Base-by-base conservation (phyloP, 2,113 vertebrate species). In the Platysternon megacephalum region DNA sequence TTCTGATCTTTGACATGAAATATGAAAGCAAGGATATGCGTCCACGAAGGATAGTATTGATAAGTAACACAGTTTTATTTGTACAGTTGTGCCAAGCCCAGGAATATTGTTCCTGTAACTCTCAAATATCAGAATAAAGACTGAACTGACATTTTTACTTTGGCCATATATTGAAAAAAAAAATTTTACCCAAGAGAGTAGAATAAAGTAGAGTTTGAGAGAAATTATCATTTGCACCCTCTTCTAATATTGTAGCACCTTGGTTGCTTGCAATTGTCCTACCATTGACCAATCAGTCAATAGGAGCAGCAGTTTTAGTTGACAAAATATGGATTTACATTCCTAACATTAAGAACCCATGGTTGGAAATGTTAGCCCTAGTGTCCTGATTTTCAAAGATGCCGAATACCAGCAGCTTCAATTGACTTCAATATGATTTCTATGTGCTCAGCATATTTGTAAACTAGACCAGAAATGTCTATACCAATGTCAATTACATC, bases 61-160 rank as follows among this genome's bases (percentile, higher is more conserved):
- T 5, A n/a, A 61, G 28, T 14, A 81, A 32, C 3, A 24, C 21
- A 17, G 21, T 86, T 92, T 88, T 82, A 3, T 74, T 65, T 39
- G 11, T 28, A n/a, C 78, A 7, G 0, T 0, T 32, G 10, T 51
- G 10, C 6, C 24, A 61, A 6, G 7, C 53, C 51, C 11, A 32
- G 35, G 53, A 19, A n/a, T 72, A 2, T 7, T 84, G 11, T 51
- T 86, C 58, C 26, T 29, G 11, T 49, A 24, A 1, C 86, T 88
- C 44, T 88, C 11, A 90, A 74, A 12, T 24, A 79, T 79, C 17
- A 51, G n/a, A 76, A 44, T 76, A 11, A 14, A 76, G 19, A 22
- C 24, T 44, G 12, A 76, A 42, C 24, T 24, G 39, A 51, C 4
- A 29, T 3, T 24, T 95, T 87, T 39, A 56, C 5, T 79, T 74